Conservation (phyloP, 2,888 invertebrate genomes). For the Toxonevra muliebris region DNA sequence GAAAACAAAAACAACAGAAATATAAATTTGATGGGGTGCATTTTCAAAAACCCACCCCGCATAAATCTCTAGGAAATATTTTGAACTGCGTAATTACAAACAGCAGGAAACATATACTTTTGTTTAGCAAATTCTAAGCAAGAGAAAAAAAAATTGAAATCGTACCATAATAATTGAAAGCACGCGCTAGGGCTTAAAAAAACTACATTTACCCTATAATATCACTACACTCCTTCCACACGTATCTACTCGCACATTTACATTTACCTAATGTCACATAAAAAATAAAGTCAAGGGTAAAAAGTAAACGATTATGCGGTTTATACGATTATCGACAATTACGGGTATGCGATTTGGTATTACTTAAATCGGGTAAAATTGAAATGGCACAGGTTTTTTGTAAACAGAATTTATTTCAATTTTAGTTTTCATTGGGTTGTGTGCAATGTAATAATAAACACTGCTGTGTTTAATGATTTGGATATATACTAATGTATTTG, state of each 20-base stretch:
- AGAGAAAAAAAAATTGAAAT: slow-evolving; percentile 36
- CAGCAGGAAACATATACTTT: slow-evolving; percentile 25
- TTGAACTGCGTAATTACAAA: slow-evolving; percentile 30
- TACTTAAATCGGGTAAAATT: too few species aligned
- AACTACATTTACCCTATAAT: background rate
- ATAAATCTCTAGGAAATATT: slow-evolving; percentile 10
- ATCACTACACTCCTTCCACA: background rate
- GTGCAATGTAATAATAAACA: too few species aligned
- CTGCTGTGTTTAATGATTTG: too few species aligned
- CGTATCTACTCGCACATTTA: background rate
- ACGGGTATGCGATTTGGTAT: too few species aligned
- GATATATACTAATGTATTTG: too few species aligned
- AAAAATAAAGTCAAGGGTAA: slow-evolving; percentile 22
- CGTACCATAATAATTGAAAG: slow-evolving; percentile 50
- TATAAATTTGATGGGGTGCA: slow-evolving; percentile 1
- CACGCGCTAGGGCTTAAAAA: slow-evolving; percentile 50
- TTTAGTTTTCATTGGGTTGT: too few species aligned
- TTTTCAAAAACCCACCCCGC: slow-evolving; percentile 3
- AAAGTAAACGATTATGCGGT: background rate
- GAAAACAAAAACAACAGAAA: background rate
- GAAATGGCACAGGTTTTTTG: too few species aligned
- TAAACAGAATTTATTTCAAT: too few species aligned
- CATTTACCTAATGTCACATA: background rate
- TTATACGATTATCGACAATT: too few species aligned
- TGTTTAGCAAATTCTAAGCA: slow-evolving; percentile 6